Evolutionary conservation across 2,888 invertebrate species (phyloP).

Genomic region (Nemapogon koenigi): DNA sequence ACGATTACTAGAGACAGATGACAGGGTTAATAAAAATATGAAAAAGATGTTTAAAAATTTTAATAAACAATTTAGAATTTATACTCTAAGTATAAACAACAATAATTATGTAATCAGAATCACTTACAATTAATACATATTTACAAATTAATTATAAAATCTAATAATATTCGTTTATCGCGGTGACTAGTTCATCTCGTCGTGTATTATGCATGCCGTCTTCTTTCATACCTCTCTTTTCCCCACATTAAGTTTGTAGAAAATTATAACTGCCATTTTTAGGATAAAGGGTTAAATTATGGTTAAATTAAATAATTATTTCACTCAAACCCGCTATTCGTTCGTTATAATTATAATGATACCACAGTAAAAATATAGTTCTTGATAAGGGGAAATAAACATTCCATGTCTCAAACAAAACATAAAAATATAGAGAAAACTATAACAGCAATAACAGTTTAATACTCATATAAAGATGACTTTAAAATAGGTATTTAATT

Average conservation of each 20-base stretch:
- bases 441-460: constrained; percentile 10
- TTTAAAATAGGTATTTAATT: background rate
- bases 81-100: background rate
- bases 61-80: constrained; percentile 4
- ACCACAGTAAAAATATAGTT: constrained; percentile 22
- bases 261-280: constrained; percentile 23
- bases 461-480: constrained; percentile 8
- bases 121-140: constrained; percentile 1
- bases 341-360: constrained; percentile 38
- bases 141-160: constrained; percentile 11
- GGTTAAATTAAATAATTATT: constrained; percentile 1
- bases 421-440: constrained; percentile 15
- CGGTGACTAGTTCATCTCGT: constrained; percentile 45
- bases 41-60: constrained; percentile 6
- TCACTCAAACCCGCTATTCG: constrained; percentile 18
- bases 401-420: constrained; percentile 21
- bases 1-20: too few relatives aligned
- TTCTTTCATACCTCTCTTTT: constrained; percentile 27
- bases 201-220: constrained; percentile 32
- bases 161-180: constrained; percentile 10
- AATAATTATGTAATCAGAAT: constrained; percentile 3
- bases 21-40: too few relatives aligned
- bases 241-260: constrained; percentile 22
- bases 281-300: too few relatives aligned
- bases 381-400: constrained; percentile 27